These are phyloP conservation scores for Danio albolineatus DNA, from an alignment of 2,797 vertebrate species.

Conservation along the genomic window DNA sequence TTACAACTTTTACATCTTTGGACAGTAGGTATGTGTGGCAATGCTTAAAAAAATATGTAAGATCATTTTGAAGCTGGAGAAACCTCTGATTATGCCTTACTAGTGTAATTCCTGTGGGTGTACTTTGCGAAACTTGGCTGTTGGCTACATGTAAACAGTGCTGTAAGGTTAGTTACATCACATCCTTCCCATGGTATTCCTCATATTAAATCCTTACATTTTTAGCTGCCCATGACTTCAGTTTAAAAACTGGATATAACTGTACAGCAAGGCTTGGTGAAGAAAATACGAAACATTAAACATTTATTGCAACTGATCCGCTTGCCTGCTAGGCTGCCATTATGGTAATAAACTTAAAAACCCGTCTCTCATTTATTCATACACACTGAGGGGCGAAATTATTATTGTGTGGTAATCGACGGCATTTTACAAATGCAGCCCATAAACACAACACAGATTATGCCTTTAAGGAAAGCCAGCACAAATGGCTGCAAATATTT, in stretches of 20 bases:
- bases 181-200: neutral
- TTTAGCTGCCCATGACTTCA: neutral
- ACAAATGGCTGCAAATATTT: neutral
- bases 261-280: neutral
- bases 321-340: slow-evolving; percentile 11
- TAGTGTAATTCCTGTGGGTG: slow-evolving; percentile 7
- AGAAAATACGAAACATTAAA: neutral
- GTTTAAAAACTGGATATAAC: neutral
- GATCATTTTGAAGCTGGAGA: neutral
- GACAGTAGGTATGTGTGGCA: neutral
- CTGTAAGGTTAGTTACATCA: neutral
- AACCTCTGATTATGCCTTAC: neutral
- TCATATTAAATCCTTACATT: neutral
- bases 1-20: neutral
- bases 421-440: neutral
- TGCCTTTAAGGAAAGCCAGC: slow-evolving; percentile 3
- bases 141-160: slow-evolving; percentile 8
- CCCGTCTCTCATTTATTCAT: neutral
- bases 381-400: slow-evolving; percentile 1
- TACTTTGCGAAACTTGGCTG: slow-evolving; percentile 3
- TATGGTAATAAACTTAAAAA: neutral
- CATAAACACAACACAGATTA: neutral
- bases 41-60: neutral
- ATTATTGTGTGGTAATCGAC: slow-evolving; percentile 5
- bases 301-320: neutral